A percentile compares a stretch with the other conserved stretches of the same genome.
These are phyloP conservation scores for Mylabris phalerata DNA, from an alignment of 1,140 invertebrate genomes.

Conservation along the genomic window DNA sequence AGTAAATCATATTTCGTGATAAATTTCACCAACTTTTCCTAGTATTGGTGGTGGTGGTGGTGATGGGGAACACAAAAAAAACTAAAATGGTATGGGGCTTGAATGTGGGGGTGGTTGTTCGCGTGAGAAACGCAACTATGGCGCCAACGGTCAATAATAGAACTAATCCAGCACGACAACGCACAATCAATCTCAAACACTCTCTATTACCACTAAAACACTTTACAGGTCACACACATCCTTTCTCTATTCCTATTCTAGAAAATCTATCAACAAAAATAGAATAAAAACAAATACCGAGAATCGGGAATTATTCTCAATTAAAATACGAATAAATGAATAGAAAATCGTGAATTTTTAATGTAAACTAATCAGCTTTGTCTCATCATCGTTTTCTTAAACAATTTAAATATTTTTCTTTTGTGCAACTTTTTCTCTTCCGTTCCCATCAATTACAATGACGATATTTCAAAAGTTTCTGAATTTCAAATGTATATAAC, in stretches of 20 bases:
- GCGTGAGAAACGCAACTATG: conserved; percentile 24
- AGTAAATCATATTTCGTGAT: conserved; percentile 26
- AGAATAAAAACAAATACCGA: neutral
- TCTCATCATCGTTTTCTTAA: neutral
- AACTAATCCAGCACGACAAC: conserved; percentile 27
- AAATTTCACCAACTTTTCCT: conserved; percentile 16
- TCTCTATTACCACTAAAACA: conserved; percentile 4
- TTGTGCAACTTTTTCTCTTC: too few relatives aligned
- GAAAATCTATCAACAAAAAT: neutral
- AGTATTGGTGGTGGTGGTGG: too few relatives aligned
- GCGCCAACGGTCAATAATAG: conserved; percentile 24
- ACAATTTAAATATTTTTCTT: conserved; percentile 3
- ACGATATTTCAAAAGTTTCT: conserved; percentile 5
- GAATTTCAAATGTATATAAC: too few relatives aligned
- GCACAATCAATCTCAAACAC: conserved; percentile 23
- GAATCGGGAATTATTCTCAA: neutral
- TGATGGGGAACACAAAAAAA: too few relatives aligned
- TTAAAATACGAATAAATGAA: conserved; percentile 1
- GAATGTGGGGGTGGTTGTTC: conserved; percentile 11
- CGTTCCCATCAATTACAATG: neutral
- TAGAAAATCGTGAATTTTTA: too few relatives aligned
- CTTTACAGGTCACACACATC: conserved; percentile 10
- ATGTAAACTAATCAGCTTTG: too few relatives aligned
- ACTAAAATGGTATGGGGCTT: conserved; percentile 16
- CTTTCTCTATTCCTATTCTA: neutral